Base-by-base conservation (phyloP, 2,113 vertebrate genomes). In the Sorex araneus region DNA sequence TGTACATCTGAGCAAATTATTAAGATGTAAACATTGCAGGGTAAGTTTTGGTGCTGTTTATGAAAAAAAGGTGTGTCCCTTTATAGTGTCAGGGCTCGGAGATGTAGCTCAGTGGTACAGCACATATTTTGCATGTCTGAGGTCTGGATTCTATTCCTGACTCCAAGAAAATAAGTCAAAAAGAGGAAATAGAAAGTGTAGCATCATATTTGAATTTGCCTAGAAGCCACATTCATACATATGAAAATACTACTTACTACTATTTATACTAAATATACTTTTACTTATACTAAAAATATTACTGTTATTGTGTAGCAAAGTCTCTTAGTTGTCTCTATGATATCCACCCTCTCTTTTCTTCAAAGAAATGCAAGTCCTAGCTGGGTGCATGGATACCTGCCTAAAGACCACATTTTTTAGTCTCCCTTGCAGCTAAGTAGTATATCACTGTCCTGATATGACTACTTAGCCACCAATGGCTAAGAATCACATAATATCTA, bases 361-460 rank as follows among this genome's bases (percentile, higher is more conserved):
- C 40, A 7, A 0, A 28, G 6, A 34, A 74, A 81, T 1, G 36
- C 8, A 85, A 60, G 45, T 21, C 77, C 54, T 23, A 76, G 34
- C 21, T 3, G 8, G 66, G 28, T 43, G 67, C n/a, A 45, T 12
- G 19, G 25, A 66, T 30, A 18, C 28, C 64, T 27, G 25, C 19
- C 21, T 36, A 19, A 81, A 82, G 69, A 85, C 32, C 32, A 28
- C 27, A 64, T 67, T 83, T 91, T 75, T 57, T 47, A 89, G n/a
- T 1, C 16, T 85, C 40, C 84, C n/a, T n/a, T 79, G 34, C 19
- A 76, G 60, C n/a, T 64, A 36, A 73, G 34, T 28, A 50, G 25
- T 75, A 86, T 2, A 23, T 84, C 90, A 80, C 25, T 73, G 27
- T 60, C 90, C 69, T 77, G n/a, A 45, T n/a, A n/a, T n/a, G n/a